phyloP scores from a whole-genome alignment of 2,888 invertebrate genomes.

The Nymphalis c-album region DNA sequence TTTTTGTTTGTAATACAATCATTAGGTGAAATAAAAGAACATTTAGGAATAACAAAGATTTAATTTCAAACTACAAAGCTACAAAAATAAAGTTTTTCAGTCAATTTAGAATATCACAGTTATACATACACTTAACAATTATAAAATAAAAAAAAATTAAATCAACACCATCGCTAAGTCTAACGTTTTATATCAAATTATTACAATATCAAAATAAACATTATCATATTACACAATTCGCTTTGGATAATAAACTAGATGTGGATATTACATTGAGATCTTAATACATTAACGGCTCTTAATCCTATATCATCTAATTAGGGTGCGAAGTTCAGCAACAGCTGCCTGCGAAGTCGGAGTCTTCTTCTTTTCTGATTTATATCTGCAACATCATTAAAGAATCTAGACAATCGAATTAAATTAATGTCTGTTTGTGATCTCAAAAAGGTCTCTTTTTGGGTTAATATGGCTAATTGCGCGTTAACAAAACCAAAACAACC shows the following conservation, averaged over 20 bases:
- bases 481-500: too few species aligned
- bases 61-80: slow-evolving; percentile 43
- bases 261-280: slow-evolving; percentile 43
- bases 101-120: slow-evolving; percentile 73
- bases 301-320: slow-evolving; percentile 64
- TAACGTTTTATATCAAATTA: slow-evolving; percentile 13
- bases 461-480: too few species aligned
- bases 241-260: slow-evolving; percentile 40
- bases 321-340: slow-evolving; percentile 65
- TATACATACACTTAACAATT: slow-evolving; percentile 41
- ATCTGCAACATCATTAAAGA: slow-evolving; percentile 50
- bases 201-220: neutral
- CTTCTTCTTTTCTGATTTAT: slow-evolving; percentile 68
- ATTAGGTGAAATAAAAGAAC: neutral
- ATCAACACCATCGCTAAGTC: slow-evolving; percentile 7
- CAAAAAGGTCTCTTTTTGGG: too few species aligned
- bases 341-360: slow-evolving; percentile 66
- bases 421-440: too few species aligned
- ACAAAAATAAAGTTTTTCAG: slow-evolving; percentile 65
- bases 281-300: slow-evolving; percentile 19
- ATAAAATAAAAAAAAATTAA: slow-evolving; percentile 22
- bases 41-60: slow-evolving; percentile 25
- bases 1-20: too few species aligned
- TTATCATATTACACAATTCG: slow-evolving; percentile 16
- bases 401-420: too few species aligned